Percentiles rank a stretch among this genome's conserved stretches.
These are phyloP conservation scores for Ariopsis seemanni DNA, from an alignment of 2,113 vertebrate species.

Conservation along the genomic window DNA sequence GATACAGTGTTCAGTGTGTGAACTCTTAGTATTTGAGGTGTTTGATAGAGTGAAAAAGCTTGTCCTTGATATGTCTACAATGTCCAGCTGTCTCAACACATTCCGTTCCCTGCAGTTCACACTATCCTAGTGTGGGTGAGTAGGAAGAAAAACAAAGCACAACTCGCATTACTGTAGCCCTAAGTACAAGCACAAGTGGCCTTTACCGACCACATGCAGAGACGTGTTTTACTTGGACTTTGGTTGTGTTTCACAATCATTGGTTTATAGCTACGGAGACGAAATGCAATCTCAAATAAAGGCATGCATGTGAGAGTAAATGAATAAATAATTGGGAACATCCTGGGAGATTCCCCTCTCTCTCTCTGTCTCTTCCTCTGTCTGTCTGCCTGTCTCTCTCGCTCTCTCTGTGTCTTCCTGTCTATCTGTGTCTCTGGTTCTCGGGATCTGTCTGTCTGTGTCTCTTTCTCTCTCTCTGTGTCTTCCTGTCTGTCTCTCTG, in stretches of 20 bases:
- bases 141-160: constrained; percentile 25
- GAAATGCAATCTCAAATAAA: background rate
- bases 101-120: constrained; percentile 23
- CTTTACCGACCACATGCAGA: constrained; percentile 3
- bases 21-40: background rate
- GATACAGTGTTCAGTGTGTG: background rate
- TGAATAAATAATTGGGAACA: background rate
- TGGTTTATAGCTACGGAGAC: background rate
- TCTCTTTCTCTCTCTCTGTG: too few species aligned
- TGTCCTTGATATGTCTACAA: constrained; percentile 21
- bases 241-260: constrained; percentile 3
- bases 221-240: constrained; percentile 15
- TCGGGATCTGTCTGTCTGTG: too few species aligned
- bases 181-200: background rate
- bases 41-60: constrained; percentile 14
- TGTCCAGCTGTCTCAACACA: constrained; percentile 41
- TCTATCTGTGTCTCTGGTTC: too few species aligned
- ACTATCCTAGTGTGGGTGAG: background rate
- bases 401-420: background rate
- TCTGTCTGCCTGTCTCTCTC: too few species aligned
- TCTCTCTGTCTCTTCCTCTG: background rate
- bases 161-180: background rate
- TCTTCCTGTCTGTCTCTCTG: too few species aligned
- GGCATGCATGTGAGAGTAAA: background rate
- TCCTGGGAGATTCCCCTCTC: background rate